Evolutionary conservation across 23 tunicate genomes (phyloP).

Genomic region (Ascidia mentula): DNA sequence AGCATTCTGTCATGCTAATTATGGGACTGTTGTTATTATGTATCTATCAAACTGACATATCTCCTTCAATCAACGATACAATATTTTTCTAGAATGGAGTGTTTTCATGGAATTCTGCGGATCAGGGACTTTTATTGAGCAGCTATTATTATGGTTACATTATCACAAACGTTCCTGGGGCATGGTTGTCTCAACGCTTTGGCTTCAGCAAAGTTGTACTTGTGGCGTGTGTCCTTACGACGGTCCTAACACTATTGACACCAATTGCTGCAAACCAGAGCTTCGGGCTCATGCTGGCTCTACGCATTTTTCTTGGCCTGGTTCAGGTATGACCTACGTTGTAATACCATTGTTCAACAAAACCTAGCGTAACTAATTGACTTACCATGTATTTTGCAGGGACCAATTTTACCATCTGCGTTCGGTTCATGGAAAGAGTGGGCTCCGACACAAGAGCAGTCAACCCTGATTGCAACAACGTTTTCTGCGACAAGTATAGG

Average conservation of each 20-base stretch:
- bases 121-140: not conserved
- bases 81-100: not conserved
- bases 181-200: not conserved
- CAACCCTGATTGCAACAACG: conserved; percentile 28
- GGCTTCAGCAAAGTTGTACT: not conserved
- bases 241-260: not conserved
- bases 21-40: no score
- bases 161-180: not conserved
- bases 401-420: conserved; percentile 51
- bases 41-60: no score
- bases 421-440: conserved; percentile 66
- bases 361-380: no score
- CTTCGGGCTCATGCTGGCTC: not conserved
- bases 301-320: not conserved
- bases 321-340: conserved; percentile 4
- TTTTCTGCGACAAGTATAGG: conserved; percentile 73
- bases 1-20: no score
- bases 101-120: not conserved
- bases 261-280: not conserved
- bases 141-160: not conserved
- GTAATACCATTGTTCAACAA: no score
- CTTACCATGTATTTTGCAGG: conserved; percentile 34
- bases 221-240: not conserved
- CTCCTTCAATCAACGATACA: not conserved
- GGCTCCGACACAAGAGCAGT: conserved; percentile 78